Evolutionary conservation across 37 sponge, comb jelly and placozoan species (phyloP), one percentile per base, ranked within the genome.

Genomic region (Agelas oroides): DNA sequence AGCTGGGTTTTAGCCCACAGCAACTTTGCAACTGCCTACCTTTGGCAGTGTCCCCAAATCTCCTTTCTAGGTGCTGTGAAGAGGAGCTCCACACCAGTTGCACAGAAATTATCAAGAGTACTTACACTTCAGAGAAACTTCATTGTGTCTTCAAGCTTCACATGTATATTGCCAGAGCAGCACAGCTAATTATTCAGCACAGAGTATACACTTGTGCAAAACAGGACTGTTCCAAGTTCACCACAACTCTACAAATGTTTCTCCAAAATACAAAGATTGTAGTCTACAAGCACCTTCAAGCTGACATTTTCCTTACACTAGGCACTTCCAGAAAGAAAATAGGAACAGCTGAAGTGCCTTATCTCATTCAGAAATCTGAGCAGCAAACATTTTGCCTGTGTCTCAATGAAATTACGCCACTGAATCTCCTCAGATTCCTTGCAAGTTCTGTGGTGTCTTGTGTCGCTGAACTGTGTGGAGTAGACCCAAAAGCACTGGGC

Each of bases 291-390:
- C 46, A 46, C 46, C 46, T 46, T 8, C 46, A 46, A 8, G 46
- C 8, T 46, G 46, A 46, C 46, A 46, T 46, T 46, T 46, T 46
- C 46, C 46, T 46, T 8, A 8, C 46, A 8, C 46, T 46, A 46
- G 46, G 8, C 46, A 46, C 46, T 46, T 8, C 46, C 46, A 46
- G 46, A 8, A 46, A 5, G 17, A 77, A 77, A 63, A 35, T 77
- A 24, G 78, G 78, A 12, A 62, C 64, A 39, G 65, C 78, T 2
- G 13, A 32, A 11, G 34, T 77, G 40, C 64, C 59, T 37, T 62
- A 21, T 37, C 24, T 38, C 1, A 21, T 77, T 46, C 46, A 46
- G 46, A 46, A 46, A 46, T 46, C 46, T 46, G 46, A 46, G 46
- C 6, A 46, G 46, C 32, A 58, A 27, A 27, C 25, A 35, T 62